A percentile compares a stretch with the other conserved stretches of the same genome.
phyloP scores from a whole-genome alignment of 2,797 vertebrate species.

The Phyllotis vaccarum region DNA sequence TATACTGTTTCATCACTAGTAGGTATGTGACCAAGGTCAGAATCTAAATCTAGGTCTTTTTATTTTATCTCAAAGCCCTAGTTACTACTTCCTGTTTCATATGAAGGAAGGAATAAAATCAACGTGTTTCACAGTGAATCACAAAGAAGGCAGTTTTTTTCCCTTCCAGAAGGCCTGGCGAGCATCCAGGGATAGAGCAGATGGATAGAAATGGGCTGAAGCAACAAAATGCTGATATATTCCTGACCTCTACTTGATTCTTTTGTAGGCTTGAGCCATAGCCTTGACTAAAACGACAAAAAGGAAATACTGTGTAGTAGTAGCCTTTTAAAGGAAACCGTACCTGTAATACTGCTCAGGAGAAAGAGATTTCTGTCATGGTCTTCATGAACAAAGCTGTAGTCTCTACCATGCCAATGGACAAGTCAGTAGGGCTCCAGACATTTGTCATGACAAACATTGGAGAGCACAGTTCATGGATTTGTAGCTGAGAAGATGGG shows the following conservation, averaged over 20 bases:
- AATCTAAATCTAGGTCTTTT: conserved; percentile 46
- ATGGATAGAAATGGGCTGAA: neutral
- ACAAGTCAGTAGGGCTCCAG: neutral
- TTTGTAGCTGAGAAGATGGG: neutral
- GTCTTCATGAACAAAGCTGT: neutral
- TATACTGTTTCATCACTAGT: neutral
- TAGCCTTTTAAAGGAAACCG: neutral
- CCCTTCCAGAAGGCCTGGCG: neutral
- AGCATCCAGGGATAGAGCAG: neutral
- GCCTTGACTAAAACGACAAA: neutral
- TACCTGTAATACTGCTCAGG: neutral
- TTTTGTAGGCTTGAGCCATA: neutral
- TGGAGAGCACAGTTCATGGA: neutral
- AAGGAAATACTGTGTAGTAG: neutral
- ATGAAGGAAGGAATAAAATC: neutral
- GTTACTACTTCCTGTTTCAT: neutral
- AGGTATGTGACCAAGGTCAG: neutral
- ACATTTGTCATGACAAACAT: neutral
- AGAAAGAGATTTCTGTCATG: neutral
- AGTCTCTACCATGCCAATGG: neutral
- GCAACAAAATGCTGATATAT: neutral
- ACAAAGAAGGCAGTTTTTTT: neutral
- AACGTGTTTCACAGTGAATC: neutral
- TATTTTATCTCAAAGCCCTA: neutral
- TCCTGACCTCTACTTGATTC: neutral